Base-by-base conservation (phyloP, 2,888 invertebrate species). In the Capitulum mitella region DNA sequence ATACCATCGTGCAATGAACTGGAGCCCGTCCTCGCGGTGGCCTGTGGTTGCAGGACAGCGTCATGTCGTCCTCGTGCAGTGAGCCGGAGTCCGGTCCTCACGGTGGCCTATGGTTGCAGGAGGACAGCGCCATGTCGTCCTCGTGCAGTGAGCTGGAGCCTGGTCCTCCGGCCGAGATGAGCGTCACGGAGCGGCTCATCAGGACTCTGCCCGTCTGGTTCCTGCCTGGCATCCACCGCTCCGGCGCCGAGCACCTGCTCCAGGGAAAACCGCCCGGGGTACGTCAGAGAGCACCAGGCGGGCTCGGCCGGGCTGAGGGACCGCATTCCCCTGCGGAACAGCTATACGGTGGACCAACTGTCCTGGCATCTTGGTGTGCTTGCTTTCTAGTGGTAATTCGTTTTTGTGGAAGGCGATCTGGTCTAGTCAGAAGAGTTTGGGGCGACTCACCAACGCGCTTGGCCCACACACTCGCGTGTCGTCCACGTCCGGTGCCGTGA, bases 201-300 rank as follows among this genome's bases (percentile, higher is more conserved):
- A 90, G 95, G 82, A 94, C 95, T 48, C 95, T 96, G 87, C 94
- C 96, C 75, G 94, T 98, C 84, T 98, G 98, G 98, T 97, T 94
- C 86, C 89, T 97, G 81, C 94, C 96, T 0, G 94, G 95, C 70
- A 93, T 97, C 78, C 95, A 96, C 85, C 89, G 97, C 82, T 93
- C 94, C 79, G 97, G 96, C 10, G 96, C 96, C 43, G 93, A 95
- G 83, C 97, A 97, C 87, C 89, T 97, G 83, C 90, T 98, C 77
- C 95, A 97, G 87, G 94, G 94, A 84, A 94, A 95, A 86, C 94
- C 95, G 77, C 84, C 85, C 51, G 88, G 88, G 83, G 87, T 87
- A 40, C 37, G 40, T 74, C n/a, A n/a, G n/a, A n/a, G n/a, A n/a
- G n/a, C n/a, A n/a, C n/a, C n/a, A n/a, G n/a, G n/a, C n/a, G n/a